A percentile compares a stretch with the other conserved stretches of the same genome.
Conservation (phyloP, 2,113 vertebrate species). For the Cynopterus brachyotis region DNA sequence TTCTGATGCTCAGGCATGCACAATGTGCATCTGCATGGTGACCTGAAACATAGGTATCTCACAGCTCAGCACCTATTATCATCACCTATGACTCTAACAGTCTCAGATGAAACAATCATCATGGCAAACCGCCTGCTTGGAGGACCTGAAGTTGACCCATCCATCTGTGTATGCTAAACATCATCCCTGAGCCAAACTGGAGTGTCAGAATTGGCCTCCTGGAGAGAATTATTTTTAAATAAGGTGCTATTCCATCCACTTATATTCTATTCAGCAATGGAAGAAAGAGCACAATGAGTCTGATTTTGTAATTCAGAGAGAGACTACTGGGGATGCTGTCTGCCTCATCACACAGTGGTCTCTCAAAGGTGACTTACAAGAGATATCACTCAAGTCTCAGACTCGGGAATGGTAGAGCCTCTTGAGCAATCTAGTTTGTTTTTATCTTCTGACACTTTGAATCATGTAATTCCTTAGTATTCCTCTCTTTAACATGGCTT, state of each 20-base stretch:
- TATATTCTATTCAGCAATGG: background rate
- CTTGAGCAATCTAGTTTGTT: background rate
- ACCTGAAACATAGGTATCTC: background rate
- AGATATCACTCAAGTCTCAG: background rate
- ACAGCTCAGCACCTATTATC: background rate
- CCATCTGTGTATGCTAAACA: background rate
- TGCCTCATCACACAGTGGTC: background rate
- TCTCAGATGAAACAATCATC: background rate
- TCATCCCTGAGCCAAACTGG: background rate
- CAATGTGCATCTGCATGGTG: background rate
- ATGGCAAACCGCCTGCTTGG: background rate
- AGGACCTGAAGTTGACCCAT: background rate
- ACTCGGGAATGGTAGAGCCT: background rate
- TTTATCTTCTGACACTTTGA: background rate
- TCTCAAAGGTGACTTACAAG: background rate
- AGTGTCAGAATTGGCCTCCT: background rate
- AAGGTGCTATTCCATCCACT: background rate
- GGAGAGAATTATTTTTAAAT: conserved; percentile 4
- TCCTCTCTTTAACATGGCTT: background rate
- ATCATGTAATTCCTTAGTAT: background rate
- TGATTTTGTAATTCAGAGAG: background rate
- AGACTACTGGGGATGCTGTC: background rate
- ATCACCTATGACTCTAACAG: background rate
- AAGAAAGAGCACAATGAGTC: background rate
- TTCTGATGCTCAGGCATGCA: background rate